Conservation (phyloP, 2,113 vertebrate genomes). For the Argyrosomus japonicus region DNA sequence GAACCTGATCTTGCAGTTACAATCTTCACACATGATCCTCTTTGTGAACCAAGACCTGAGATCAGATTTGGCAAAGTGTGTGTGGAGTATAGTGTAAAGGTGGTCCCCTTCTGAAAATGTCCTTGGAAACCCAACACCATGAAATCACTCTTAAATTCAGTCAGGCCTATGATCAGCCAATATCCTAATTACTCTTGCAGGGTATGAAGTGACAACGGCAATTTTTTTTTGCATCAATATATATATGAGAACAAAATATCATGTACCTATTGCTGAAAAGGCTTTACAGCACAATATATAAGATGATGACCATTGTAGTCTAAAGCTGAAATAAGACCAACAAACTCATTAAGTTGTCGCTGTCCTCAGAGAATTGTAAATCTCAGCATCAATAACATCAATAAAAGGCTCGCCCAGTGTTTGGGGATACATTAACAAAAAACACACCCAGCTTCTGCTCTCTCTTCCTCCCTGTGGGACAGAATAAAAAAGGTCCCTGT, state of each 20-base stretch:
- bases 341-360: constrained; percentile 19
- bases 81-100: not conserved
- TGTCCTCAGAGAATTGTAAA: constrained; percentile 25
- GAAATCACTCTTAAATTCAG: not conserved
- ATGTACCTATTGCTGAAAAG: not conserved
- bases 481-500: constrained; percentile 31
- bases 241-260: not conserved
- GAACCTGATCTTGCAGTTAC: not conserved
- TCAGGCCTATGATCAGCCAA: not conserved
- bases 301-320: not conserved
- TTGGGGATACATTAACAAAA: constrained; percentile 9
- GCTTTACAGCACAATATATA: not conserved
- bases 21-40: not conserved
- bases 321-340: constrained; percentile 26
- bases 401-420: constrained; percentile 31
- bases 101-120: not conserved
- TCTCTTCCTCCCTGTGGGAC: constrained; percentile 25
- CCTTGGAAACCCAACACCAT: not conserved
- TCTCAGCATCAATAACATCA: constrained; percentile 52
- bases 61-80: not conserved
- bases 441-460: not conserved
- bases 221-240: not conserved
- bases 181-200: not conserved
- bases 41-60: not conserved
- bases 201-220: not conserved